Conservation (phyloP, 2,113 vertebrate species). For the Sinocyclocheilus maitianheensis region DNA sequence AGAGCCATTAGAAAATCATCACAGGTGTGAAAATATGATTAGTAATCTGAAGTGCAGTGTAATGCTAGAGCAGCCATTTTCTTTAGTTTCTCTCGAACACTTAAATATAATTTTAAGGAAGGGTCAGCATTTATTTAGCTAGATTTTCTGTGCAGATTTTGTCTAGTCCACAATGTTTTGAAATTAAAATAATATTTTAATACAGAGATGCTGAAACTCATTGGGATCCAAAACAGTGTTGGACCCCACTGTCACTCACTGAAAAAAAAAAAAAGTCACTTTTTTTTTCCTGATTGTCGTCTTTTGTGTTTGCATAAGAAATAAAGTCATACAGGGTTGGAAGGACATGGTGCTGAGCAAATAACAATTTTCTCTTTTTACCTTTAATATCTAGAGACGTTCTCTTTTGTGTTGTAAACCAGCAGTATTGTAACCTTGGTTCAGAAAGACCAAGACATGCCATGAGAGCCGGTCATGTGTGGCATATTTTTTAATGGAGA, state of each 20-base stretch:
- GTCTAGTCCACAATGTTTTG: neutral
- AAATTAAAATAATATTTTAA: too few species aligned
- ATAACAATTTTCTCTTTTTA: neutral
- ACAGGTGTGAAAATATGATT: neutral
- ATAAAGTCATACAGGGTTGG: too few species aligned
- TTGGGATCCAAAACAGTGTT: too few species aligned
- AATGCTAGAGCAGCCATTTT: neutral
- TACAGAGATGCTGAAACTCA: too few species aligned
- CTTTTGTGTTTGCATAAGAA: too few species aligned
- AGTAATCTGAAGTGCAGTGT: neutral
- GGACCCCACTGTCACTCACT: too few species aligned
- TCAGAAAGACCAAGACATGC: slow-evolving; percentile 32
- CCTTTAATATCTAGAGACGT: slow-evolving; percentile 11
- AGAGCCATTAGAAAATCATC: neutral
- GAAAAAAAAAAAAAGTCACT: too few species aligned
- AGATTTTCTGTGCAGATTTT: slow-evolving; percentile 19
- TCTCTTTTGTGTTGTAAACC: slow-evolving; percentile 42
- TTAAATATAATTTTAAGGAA: neutral
- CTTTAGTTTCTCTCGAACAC: neutral
- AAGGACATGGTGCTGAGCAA: neutral
- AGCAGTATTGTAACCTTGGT: slow-evolving; percentile 44
- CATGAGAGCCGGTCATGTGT: neutral
- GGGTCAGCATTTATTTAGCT: slow-evolving; percentile 9
- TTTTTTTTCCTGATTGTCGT: too few species aligned
- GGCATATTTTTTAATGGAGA: neutral